These are phyloP conservation scores for Pseudomugil tenellus DNA, from an alignment of 2,797 vertebrate genomes.

Conservation along the genomic window DNA sequence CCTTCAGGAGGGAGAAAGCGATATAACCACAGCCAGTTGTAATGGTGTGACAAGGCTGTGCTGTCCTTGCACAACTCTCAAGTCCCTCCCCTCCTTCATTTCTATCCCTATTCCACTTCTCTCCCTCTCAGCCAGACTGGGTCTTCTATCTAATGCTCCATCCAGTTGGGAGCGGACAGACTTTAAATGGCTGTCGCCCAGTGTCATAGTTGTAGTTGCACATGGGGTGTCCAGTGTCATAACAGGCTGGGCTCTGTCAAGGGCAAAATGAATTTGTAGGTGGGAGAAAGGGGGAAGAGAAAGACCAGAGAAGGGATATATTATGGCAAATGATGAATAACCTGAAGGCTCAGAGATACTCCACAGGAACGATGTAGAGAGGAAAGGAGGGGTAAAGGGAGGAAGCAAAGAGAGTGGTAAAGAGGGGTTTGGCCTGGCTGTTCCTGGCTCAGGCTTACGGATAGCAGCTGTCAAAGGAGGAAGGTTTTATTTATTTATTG, in stretches of 20 bases:
- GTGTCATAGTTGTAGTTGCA: slow-evolving; percentile 77
- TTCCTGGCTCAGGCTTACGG: slow-evolving; percentile 68
- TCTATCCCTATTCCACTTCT: slow-evolving; percentile 58
- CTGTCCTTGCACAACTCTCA: slow-evolving; percentile 83
- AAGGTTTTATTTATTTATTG: slow-evolving; percentile 85
- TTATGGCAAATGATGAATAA: slow-evolving; percentile 81
- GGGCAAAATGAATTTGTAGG: slow-evolving; percentile 82
- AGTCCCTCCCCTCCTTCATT: slow-evolving; percentile 69
- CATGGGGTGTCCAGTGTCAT: slow-evolving; percentile 78
- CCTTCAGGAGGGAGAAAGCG: slow-evolving; percentile 77
- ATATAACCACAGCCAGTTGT: slow-evolving; percentile 70
- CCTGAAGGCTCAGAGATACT: slow-evolving; percentile 77
- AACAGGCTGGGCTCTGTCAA: slow-evolving; percentile 75
- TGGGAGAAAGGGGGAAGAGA: slow-evolving; percentile 47
- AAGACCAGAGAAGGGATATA: slow-evolving; percentile 65
- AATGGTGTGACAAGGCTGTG: slow-evolving; percentile 83
- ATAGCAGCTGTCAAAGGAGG: slow-evolving; percentile 81
- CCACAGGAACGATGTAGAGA: slow-evolving; percentile 69
- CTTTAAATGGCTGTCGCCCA: slow-evolving; percentile 75
- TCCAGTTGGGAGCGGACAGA: slow-evolving; percentile 68
- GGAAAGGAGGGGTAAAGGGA: slow-evolving; percentile 59
- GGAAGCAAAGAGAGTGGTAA: slow-evolving; percentile 45
- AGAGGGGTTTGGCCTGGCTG: slow-evolving; percentile 60
- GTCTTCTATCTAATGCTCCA: slow-evolving; percentile 69
- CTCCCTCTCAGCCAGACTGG: slow-evolving; percentile 49